Conservation (phyloP, 1,140 invertebrate genomes). For the Nomia melanderi region DNA sequence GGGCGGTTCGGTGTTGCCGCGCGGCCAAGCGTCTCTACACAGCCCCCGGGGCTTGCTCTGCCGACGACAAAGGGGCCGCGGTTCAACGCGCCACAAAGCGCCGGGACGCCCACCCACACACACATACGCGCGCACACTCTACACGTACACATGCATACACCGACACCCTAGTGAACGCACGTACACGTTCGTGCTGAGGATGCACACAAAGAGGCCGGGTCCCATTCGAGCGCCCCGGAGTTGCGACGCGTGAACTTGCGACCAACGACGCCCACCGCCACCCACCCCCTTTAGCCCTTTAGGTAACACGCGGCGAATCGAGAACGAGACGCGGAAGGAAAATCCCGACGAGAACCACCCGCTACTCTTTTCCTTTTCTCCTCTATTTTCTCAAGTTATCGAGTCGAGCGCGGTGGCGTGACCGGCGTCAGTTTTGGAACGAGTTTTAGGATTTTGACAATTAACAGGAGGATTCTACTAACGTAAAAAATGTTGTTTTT, state of each 20-base stretch:
- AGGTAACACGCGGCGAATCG: constrained; percentile 54
- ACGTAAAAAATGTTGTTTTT: too few relatives aligned
- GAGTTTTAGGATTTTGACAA: too few relatives aligned
- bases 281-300: constrained; percentile 45
- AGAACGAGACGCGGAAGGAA: constrained; percentile 31
- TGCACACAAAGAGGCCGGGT: constrained; percentile 24
- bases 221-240: constrained; percentile 56
- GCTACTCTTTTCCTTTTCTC: too few relatives aligned
- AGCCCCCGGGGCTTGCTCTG: constrained; percentile 64
- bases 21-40: constrained; percentile 67
- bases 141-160: constrained; percentile 6
- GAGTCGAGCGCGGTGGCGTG: too few relatives aligned
- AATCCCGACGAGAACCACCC: constrained; percentile 19
- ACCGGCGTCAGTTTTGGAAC: too few relatives aligned
- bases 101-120: constrained; percentile 73
- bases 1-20: constrained; percentile 58
- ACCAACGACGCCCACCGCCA: constrained; percentile 55
- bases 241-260: constrained; percentile 74
- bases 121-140: not conserved
- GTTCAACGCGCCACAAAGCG: constrained; percentile 80
- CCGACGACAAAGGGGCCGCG: constrained; percentile 77
- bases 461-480: too few relatives aligned
- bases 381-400: too few relatives aligned
- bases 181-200: not conserved
- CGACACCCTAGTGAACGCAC: constrained; percentile 8